Conservation (phyloP, 2,888 invertebrate species). For the Sepiola atlantica region DNA sequence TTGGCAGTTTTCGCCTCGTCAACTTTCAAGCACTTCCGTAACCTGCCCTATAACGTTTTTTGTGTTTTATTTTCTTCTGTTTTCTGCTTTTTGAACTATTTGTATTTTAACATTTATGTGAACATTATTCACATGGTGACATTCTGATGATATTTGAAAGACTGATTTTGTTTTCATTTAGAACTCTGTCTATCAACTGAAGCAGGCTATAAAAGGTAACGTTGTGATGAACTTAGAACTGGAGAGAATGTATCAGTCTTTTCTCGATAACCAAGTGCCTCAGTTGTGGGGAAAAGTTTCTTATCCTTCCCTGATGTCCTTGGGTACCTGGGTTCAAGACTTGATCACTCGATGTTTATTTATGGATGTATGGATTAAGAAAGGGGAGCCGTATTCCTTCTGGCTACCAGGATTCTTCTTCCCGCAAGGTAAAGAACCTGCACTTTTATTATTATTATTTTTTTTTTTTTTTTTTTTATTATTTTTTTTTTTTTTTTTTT, state of each 20-base stretch:
- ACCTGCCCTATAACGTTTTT: too few species aligned
- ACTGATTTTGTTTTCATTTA: slow-evolving; percentile 52
- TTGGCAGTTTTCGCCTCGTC: too few species aligned
- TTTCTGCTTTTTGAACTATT: too few species aligned
- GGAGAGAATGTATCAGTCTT: slow-evolving; percentile 86
- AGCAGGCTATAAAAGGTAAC: slow-evolving; percentile 91
- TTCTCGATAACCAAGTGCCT: slow-evolving; percentile 88
- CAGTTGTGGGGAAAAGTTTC: slow-evolving; percentile 85
- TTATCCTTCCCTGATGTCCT: slow-evolving; percentile 89
- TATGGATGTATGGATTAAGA: slow-evolving; percentile 78
- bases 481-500: neutral
- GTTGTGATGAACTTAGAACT: slow-evolving; percentile 93
- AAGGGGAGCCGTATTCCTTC: slow-evolving; percentile 73
- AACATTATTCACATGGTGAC: too few species aligned
- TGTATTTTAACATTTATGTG: too few species aligned
- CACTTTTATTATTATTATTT: neutral
- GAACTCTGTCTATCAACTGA: slow-evolving; percentile 83
- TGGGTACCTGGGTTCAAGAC: slow-evolving; percentile 91
- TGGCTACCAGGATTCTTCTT: slow-evolving; percentile 76
- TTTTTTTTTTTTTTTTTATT: too few species aligned
- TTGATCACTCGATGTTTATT: slow-evolving; percentile 87
- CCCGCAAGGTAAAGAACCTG: slow-evolving; percentile 75
- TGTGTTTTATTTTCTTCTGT: too few species aligned
- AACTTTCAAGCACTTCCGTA: too few species aligned
- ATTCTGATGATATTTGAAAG: too few species aligned